Evolutionary conservation across 2,113 vertebrate genomes (phyloP), one percentile per base, ranked within the genome.

Genomic region (Colistium nudipinnis): DNA sequence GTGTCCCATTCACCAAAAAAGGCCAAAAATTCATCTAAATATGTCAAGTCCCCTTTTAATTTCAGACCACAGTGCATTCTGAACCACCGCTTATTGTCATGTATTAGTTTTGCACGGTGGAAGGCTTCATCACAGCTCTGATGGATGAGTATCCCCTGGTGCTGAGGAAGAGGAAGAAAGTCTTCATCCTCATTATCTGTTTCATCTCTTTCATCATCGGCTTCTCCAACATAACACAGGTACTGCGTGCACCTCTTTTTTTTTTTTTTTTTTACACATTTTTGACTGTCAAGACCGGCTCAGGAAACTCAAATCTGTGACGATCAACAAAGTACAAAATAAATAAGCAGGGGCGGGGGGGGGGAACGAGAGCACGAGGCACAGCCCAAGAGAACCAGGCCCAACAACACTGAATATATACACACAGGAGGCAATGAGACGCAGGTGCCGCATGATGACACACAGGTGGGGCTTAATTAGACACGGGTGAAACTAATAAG

Each of bases 181-280:
- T 92, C 54, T 97, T 97, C 87, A 96, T 97, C 3, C 94, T 95
- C 0, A 28, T 90, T 0, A 91, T 97, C 72, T 97, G 96, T 64
- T 70, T 95, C 51, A 59, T 97, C 80, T 96, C 96, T 60, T 97
- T 95, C 51, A 13, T 96, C 68, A 92, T 96, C 4, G 95, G 95
- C 67, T 95, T 97, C 87, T 96, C 95, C 75, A 97, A 95, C 84
- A 93, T 97, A 80, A 97, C 95, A 13, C 96, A 97, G 95, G 96
- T 88, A 55, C 20, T 31, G 14, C 41, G 27, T 3, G 0, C 7
- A 31, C 14, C 0, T 57, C 20, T 51, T 5, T 35, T 4, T 30
- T 1, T 17, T 7, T 0, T 14, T 6, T 6, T 6, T 5, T 17
- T 5, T 30, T 4, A 5, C 4, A 20, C 13, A 36, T n/a, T 33